These are phyloP conservation scores for Anguilla anguilla DNA, from an alignment of 2,797 vertebrate genomes.

Conservation along the genomic window DNA sequence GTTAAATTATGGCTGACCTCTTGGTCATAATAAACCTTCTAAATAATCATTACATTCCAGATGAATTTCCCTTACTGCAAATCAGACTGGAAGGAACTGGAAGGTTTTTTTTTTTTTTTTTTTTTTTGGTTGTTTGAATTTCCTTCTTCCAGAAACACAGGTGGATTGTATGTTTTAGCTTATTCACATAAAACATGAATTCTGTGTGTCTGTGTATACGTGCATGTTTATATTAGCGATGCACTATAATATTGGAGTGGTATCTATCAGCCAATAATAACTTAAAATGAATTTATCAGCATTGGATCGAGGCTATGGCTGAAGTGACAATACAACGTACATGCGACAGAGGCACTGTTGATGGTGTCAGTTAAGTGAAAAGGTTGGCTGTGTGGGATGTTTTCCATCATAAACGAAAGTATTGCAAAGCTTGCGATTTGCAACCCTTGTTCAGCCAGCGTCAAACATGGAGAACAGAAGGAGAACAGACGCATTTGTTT, in stretches of 20 bases:
- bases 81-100: conserved; percentile 21
- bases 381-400: not conserved
- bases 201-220: not conserved
- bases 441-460: no score
- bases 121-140: conserved; percentile 3
- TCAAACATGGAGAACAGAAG: not conserved
- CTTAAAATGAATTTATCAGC: not conserved
- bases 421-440: no score
- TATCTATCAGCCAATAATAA: no score
- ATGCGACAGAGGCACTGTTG: no score
- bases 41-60: not conserved
- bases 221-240: not conserved
- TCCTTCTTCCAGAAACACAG: not conserved
- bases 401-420: not conserved
- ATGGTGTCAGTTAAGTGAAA: not conserved
- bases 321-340: not conserved
- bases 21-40: not conserved
- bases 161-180: not conserved
- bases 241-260: no score
- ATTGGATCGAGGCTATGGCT: not conserved
- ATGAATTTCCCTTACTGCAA: not conserved
- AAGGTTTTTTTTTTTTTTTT: no score
- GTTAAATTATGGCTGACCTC: not conserved
- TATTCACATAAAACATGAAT: not conserved
- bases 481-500: not conserved